Percentiles rank a stretch among this genome's conserved stretches.
Conservation (phyloP, 1,140 invertebrate genomes). For the Papilio polytes region DNA sequence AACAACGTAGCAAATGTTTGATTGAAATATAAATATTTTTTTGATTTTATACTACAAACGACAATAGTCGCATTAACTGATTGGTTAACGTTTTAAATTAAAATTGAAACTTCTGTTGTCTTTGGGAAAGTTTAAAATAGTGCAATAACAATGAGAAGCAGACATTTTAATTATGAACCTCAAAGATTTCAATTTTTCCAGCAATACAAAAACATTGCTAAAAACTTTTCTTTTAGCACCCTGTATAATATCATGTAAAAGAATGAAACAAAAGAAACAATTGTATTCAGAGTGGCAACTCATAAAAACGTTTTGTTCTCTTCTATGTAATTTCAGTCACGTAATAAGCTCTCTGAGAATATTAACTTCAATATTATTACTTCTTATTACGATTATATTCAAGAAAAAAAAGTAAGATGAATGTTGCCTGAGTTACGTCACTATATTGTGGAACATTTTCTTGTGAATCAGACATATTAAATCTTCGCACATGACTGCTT, state of each 20-base stretch:
- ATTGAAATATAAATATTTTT: background rate
- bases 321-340: background rate
- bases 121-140: background rate
- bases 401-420: slow-evolving; percentile 5
- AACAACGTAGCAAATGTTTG: background rate
- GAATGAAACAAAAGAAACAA: background rate
- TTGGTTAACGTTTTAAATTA: too few species aligned
- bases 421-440: background rate
- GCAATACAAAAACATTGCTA: background rate
- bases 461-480: background rate
- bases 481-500: background rate
- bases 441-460: background rate
- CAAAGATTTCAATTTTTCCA: background rate
- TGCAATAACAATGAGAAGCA: background rate
- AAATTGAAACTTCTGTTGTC: too few species aligned
- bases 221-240: background rate
- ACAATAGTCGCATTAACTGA: too few species aligned
- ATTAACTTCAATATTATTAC: slow-evolving; percentile 15
- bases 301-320: background rate
- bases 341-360: background rate
- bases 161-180: background rate
- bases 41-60: background rate
- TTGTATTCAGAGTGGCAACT: background rate
- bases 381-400: slow-evolving; percentile 8
- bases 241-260: background rate